Base-by-base conservation (phyloP, 2,113 vertebrate genomes). In the Progne subis region DNA sequence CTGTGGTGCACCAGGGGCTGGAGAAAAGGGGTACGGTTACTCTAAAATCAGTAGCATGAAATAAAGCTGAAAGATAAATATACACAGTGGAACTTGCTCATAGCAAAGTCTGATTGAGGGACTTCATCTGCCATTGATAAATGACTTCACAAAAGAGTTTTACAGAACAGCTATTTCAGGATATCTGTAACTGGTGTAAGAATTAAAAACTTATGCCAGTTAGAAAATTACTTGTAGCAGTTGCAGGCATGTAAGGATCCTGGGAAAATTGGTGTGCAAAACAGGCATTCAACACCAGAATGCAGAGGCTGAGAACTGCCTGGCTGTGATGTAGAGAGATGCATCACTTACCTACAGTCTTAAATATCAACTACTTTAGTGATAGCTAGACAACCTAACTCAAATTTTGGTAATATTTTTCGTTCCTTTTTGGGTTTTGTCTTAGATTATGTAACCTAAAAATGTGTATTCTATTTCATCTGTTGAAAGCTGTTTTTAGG, bases 281-380 rank as follows among this genome's bases (percentile, higher is more conserved):
- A 29, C 39, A 59, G 39, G 32, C 56, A 31, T 31, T 39, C 3
- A 3, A 47, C 24, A 32, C 9, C 16, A 23, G 57, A 67, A 46
- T 0, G 0, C 25, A 43, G 26, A 43, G 1, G 20, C 43, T 17
- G 15, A 23, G 49, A 76, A 11, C 26, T 77, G 19, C 28, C 41
- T 76, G 60, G 39, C 63, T 71, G 32, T 77, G 34, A 47, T 69
- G 41, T 47, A 52, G 34, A 52, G 55, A 57, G 28, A 67, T 14
- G 49, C 5, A 1, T 64, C 16, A 37, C 21, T 29, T 82, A 68
- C 39, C 53, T 52, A 9, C 43, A 64, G 34, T 11, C 28, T 57
- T 63, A 90, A 78, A 37, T 31, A 41, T 47, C 1, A 3, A 47
- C 55, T 8, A 25, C 56, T 50, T 68, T 44, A 56, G 24, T 18